phyloP scores from a whole-genome alignment of 2,888 invertebrate species.

The Hylaea fasciaria region DNA sequence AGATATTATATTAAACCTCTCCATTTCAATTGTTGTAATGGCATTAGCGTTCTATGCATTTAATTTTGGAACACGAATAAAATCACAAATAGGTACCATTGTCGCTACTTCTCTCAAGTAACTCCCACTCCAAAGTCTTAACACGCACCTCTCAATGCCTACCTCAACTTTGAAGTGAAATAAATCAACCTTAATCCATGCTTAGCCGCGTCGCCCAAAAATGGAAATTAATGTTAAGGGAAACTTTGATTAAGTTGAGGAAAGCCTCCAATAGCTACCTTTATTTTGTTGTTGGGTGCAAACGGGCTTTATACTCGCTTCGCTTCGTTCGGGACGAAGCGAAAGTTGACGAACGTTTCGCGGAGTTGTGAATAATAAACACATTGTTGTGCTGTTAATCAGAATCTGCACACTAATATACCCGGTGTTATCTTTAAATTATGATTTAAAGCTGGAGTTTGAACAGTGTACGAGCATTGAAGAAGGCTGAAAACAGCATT shows the following conservation, averaged over 20 bases:
- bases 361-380: neutral
- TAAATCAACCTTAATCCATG: slow-evolving; percentile 47
- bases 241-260: slow-evolving; percentile 61
- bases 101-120: neutral
- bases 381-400: no score
- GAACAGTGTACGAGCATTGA: no score
- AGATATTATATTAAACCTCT: no score
- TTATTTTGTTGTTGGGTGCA: slow-evolving; percentile 48
- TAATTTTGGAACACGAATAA: neutral
- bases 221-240: slow-evolving; percentile 54
- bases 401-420: neutral
- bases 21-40: no score
- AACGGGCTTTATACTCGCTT: slow-evolving; percentile 8
- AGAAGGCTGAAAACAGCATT: no score
- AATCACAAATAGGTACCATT: neutral
- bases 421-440: neutral
- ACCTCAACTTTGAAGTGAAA: slow-evolving; percentile 30
- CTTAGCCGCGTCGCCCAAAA: slow-evolving; percentile 55
- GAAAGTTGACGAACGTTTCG: slow-evolving; percentile 7
- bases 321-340: neutral
- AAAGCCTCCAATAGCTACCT: slow-evolving; percentile 45
- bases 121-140: slow-evolving; percentile 3
- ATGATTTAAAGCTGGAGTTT: neutral
- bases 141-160: slow-evolving; percentile 16
- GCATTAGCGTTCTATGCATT: neutral